Evolutionary conservation across 2,113 vertebrate species (phyloP), one percentile per base, ranked within the genome.

Genomic region (Scortum barcoo): DNA sequence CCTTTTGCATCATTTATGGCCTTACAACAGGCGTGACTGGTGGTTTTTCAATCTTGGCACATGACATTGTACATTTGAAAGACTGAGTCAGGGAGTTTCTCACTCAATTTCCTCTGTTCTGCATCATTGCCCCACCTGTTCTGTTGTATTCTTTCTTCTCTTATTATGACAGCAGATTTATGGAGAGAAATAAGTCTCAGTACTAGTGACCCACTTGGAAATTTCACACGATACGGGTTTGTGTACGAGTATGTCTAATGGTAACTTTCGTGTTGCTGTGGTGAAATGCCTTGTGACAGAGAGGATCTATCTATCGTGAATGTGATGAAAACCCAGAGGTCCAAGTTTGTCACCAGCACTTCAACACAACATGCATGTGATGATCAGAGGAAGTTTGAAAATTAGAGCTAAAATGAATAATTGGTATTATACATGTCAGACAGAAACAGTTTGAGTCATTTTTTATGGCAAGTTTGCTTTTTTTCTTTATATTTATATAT

Each of bases 1-100:
- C 76, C 38, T 81, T 81, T 80, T 90, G 74, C 62, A 88, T 89
- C 80, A 90, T 92, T 90, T 68, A 88, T 85, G 67, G 7, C 61
- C 42, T 66, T 48, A 72, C 81, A 86, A 73, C 61, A 81, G 81
- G 63, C 62, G 33, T 83, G 81, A 89, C 81, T 65, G 66, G 46
- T 58, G 42, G 8, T 76, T 84, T 83, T 86, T 63, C 80, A 83
- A 53, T 74, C 77, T 40, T 19, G 0, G 61, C 66, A 46, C 71
- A 62, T 77, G 71, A 72, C 79, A 72, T 51, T 71, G 67, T 78
- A 72, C 54, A 30, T 84, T 82, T 81, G 60, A 62, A 76, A 24
- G 70, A 73, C 53, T 78, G 84, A 85, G 42, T 78, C 76, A 17
- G 78, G 56, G 75, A 72, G 38, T 72, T 86, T 88, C 71, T 86